These are phyloP conservation scores for Mycetomoellerius zeteki DNA, from an alignment of 1,140 invertebrate genomes.

Conservation along the genomic window DNA sequence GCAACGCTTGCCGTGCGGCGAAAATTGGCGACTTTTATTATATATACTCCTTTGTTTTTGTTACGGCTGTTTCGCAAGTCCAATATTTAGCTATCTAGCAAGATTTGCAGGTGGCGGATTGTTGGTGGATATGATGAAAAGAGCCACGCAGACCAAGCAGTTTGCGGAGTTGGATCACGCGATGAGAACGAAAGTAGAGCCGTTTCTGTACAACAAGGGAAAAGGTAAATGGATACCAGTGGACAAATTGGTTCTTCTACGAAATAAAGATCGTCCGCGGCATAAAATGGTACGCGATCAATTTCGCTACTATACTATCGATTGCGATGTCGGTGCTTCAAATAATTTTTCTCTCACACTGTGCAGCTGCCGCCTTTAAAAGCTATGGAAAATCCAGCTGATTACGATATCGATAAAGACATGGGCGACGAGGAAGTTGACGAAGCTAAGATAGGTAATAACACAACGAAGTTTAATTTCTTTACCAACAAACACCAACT, in stretches of 20 bases:
- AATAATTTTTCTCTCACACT: slow-evolving; percentile 23
- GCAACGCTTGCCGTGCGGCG: no score
- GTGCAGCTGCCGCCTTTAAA: slow-evolving; percentile 90
- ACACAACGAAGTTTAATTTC: background rate
- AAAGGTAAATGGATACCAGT: slow-evolving; percentile 96
- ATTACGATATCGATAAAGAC: slow-evolving; percentile 93
- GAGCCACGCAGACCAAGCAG: slow-evolving; percentile 95
- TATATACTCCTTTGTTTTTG: background rate
- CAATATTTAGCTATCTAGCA: slow-evolving; percentile 8
- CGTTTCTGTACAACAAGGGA: slow-evolving; percentile 97
- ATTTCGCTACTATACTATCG: background rate
- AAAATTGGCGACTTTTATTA: background rate
- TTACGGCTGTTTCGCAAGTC: background rate
- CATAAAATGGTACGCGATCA: slow-evolving; percentile 90
- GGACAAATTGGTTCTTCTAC: slow-evolving; percentile 93
- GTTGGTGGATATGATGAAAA: slow-evolving; percentile 97
- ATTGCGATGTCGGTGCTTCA: background rate
- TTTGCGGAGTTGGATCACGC: slow-evolving; percentile 96
- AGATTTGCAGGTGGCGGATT: slow-evolving; percentile 92
- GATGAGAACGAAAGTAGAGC: slow-evolving; percentile 96
- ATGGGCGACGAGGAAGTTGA: slow-evolving; percentile 82
- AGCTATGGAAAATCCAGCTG: slow-evolving; percentile 93
- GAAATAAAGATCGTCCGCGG: slow-evolving; percentile 94
- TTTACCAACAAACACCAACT: no score
- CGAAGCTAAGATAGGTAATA: slow-evolving; percentile 83